Percentiles rank a stretch among this genome's conserved stretches.
Conservation (phyloP, 2,888 invertebrate species). For the Aporophyla lueneburgensis region DNA sequence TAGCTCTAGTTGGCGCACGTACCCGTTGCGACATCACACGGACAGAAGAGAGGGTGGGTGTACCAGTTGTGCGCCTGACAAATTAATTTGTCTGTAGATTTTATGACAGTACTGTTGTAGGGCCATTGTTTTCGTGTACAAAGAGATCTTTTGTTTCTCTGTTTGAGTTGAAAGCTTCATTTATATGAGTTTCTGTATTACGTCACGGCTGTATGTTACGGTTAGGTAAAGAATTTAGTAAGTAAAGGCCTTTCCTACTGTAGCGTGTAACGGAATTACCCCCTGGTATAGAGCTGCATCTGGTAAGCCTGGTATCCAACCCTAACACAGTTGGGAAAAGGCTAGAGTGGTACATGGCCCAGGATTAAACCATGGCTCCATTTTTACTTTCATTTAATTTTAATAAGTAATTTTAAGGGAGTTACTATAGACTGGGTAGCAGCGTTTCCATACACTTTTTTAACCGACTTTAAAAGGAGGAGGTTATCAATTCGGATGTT, state of each 20-base stretch:
- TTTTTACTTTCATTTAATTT: background rate
- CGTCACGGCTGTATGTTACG: background rate
- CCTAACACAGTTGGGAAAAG: background rate
- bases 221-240: background rate
- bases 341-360: too few species aligned
- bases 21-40: constrained; percentile 35
- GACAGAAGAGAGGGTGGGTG: constrained; percentile 15
- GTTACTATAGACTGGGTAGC: too few species aligned
- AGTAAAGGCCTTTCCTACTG: background rate
- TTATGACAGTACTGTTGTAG: constrained; percentile 17
- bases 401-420: background rate
- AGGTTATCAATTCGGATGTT: too few species aligned
- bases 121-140: constrained; percentile 35
- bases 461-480: too few species aligned
- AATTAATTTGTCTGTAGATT: constrained; percentile 32
- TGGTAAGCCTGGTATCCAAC: too few species aligned
- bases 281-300: too few species aligned
- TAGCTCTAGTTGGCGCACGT: constrained; percentile 48
- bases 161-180: constrained; percentile 18
- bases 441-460: too few species aligned
- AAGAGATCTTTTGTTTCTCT: constrained; percentile 23
- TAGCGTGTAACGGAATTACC: too few species aligned
- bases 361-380: too few species aligned
- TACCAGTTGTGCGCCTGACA: constrained; percentile 43
- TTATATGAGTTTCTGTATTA: background rate